A percentile compares a stretch with the other conserved stretches of the same genome.
Conservation (phyloP, 2,113 vertebrate species). For the Eptatretus burgeri region DNA sequence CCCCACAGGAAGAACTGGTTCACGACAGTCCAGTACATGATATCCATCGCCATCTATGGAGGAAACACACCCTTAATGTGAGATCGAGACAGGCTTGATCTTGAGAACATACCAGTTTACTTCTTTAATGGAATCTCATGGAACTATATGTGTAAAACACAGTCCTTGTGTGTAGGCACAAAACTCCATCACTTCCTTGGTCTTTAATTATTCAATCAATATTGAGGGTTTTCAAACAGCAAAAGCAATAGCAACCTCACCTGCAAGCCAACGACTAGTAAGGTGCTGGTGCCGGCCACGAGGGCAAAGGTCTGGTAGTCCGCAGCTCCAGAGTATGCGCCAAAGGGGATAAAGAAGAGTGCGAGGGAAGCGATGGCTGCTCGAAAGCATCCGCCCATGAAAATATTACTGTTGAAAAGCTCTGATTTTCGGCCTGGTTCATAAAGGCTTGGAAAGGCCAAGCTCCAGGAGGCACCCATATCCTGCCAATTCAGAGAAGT, state of each 20-base stretch:
- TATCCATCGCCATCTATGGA: conserved; percentile 26
- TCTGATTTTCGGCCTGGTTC: conserved; percentile 21
- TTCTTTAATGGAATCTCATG: neutral
- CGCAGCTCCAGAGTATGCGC: conserved; percentile 17
- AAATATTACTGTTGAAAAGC: conserved; percentile 28
- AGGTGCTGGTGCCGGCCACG: conserved; percentile 22
- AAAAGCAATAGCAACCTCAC: conserved; percentile 14
- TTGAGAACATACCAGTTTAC: too few relatives aligned
- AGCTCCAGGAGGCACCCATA: conserved; percentile 24
- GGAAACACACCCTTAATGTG: neutral
- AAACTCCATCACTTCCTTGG: too few relatives aligned
- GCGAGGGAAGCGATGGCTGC: conserved; percentile 28
- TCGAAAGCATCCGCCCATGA: conserved; percentile 23
- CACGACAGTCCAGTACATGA: conserved; percentile 34
- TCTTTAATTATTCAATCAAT: neutral
- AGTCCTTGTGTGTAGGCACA: too few relatives aligned
- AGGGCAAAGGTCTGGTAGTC: conserved; percentile 43
- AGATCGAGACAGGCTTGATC: neutral
- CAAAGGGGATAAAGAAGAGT: conserved; percentile 31
- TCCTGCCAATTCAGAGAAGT: conserved; percentile 22
- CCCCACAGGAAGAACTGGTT: conserved; percentile 17
- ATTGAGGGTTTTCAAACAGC: too few relatives aligned
- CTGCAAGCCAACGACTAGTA: conserved; percentile 31
- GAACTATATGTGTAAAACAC: neutral
- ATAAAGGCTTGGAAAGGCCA: conserved; percentile 36